Conservation (phyloP, 2,797 vertebrate genomes). For the Muscicapa striata region DNA sequence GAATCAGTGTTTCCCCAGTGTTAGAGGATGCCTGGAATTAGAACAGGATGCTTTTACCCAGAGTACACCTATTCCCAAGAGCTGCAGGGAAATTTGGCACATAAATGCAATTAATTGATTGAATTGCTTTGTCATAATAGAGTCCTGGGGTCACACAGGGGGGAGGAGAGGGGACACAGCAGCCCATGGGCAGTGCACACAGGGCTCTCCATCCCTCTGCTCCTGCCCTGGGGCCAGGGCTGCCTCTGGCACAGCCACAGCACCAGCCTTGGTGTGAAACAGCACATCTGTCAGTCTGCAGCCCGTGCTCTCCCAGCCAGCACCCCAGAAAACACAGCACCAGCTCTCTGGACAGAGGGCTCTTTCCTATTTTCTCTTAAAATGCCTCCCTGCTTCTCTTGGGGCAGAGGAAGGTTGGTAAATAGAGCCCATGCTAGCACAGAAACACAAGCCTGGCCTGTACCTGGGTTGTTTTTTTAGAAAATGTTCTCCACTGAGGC, state of each 20-base stretch:
- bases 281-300: neutral
- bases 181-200: neutral
- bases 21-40: neutral
- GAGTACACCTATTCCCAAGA: neutral
- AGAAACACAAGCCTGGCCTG: slow-evolving; percentile 53
- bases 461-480: slow-evolving; percentile 35
- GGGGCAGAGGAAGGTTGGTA: neutral
- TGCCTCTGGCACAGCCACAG: neutral
- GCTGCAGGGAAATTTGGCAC: neutral
- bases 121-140: neutral
- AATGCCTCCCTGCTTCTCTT: neutral
- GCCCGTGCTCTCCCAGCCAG: neutral
- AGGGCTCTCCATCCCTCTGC: neutral
- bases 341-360: neutral
- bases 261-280: neutral
- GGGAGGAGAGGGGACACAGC: rapidly evolving
- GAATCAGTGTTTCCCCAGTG: neutral
- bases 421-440: neutral
- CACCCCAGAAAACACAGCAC: neutral
- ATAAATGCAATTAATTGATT: neutral
- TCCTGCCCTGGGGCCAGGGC: neutral
- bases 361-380: neutral
- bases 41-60: neutral
- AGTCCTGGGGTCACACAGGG: neutral
- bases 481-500: slow-evolving; percentile 62